Base-by-base conservation (phyloP, 2,113 vertebrate genomes). In the Nibea albiflora region DNA sequence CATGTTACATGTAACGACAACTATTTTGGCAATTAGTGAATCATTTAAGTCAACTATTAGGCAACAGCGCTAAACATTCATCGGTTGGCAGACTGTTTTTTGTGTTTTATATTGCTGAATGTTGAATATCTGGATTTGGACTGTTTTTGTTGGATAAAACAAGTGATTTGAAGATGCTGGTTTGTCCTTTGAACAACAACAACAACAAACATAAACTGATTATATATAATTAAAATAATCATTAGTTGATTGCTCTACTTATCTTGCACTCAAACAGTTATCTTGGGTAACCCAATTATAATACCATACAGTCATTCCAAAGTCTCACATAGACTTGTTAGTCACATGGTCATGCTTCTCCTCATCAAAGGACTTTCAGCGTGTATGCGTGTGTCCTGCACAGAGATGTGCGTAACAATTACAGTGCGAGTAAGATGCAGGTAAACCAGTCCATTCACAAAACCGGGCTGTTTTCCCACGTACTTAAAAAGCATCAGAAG, bases 391-490 rank as follows among this genome's bases (percentile, higher is more conserved):
- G 7, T 49, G n/a, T 9, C 4, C 20, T 54, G 22, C 28, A 22
- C 22, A 64, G 11, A 57, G 66, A 47, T 66, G 72, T 1, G 73
- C 28, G 66, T 12, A 44, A 63, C 26, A 73, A 76, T 60, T 28
- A 71, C 71, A 39, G 61, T 46, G 39, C 31, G 28, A 54, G 50
- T 6, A 78, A 54, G 54, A 58, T 24, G 24, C 58, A 64, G 1
- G 11, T 70, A 57, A 54, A 46, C 35, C 46, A 58, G 52, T 31
- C 46, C 31, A 44, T 71, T 76, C 60, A 77, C 20, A 72, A 67
- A 54, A 47, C 4, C 9, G 6, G 68, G 35, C 16, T 1, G 1
- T 54, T 53, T 56, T 11, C 62, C 54, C 24, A 61, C 5, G 5
- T 8, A 67, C 53, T 58, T 67, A 20, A 64, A 35, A 31, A 50